Percentiles rank a stretch among this genome's conserved stretches.
Conservation (phyloP, 2,797 vertebrate species). For the Xenentodon cancila region DNA sequence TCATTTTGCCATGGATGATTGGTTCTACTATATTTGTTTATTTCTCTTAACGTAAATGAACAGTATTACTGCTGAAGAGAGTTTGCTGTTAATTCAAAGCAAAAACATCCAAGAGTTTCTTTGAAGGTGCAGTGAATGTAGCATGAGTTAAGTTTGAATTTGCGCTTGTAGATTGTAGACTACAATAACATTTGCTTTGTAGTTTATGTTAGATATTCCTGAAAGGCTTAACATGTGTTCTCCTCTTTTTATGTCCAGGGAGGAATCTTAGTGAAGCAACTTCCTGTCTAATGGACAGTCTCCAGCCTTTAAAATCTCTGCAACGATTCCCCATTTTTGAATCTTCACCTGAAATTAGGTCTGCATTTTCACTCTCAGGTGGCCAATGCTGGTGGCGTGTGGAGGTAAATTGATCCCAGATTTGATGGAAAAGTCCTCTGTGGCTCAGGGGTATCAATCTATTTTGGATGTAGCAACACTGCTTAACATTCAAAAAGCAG, state of each 20-base stretch:
- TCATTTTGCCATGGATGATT: no score
- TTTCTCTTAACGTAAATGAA: no score
- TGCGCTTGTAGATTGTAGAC: no score
- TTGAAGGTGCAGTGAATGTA: no score
- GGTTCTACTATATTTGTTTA: no score
- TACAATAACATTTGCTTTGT: no score
- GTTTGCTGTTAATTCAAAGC: no score
- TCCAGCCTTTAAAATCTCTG: not conserved
- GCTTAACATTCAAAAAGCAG: conserved; percentile 70
- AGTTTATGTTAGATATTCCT: no score
- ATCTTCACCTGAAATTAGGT: conserved; percentile 38
- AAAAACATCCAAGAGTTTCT: no score
- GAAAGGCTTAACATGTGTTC: not conserved
- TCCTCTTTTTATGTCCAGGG: not conserved
- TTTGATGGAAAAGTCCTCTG: conserved; percentile 67
- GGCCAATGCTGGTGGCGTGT: conserved; percentile 28
- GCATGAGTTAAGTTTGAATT: no score
- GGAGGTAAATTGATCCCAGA: conserved; percentile 61
- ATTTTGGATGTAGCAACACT: conserved; percentile 58
- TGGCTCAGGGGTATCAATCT: conserved; percentile 66
- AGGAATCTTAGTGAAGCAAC: not conserved
- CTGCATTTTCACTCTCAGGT: conserved; percentile 31
- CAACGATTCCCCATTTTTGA: conserved; percentile 4
- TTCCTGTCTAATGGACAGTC: not conserved
- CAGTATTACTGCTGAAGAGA: no score